These are phyloP conservation scores for Achlya flavicornis DNA, from an alignment of 2,888 invertebrate genomes.

Conservation along the genomic window DNA sequence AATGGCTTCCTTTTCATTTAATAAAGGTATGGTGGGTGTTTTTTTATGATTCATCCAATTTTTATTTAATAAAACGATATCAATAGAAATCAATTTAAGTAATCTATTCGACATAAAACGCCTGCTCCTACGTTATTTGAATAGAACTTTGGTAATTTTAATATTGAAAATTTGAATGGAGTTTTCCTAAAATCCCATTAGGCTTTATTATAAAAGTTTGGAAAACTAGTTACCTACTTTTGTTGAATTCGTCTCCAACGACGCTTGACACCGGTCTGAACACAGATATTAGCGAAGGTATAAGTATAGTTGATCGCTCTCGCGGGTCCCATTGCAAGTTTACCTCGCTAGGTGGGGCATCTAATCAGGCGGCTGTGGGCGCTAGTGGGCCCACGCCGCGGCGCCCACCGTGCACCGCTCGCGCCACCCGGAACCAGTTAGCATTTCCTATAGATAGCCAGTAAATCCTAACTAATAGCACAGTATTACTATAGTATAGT, in stretches of 20 bases:
- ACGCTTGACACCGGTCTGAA: conserved; percentile 59
- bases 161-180: conserved; percentile 29
- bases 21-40: conserved; percentile 37
- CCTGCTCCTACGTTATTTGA: not conserved
- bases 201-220: conserved; percentile 46
- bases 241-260: conserved; percentile 56
- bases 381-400: not conserved
- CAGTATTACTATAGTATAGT: no score
- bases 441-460: no score
- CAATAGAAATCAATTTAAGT: not conserved
- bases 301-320: conserved; percentile 68
- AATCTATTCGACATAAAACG: not conserved
- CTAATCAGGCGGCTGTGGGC: conserved; percentile 37
- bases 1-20: conserved; percentile 54
- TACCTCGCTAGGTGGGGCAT: conserved; percentile 47
- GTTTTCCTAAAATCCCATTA: conserved; percentile 20
- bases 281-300: conserved; percentile 60
- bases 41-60: conserved; percentile 18
- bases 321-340: conserved; percentile 64
- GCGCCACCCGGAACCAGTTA: no score
- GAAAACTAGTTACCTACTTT: conserved; percentile 53
- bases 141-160: conserved; percentile 19
- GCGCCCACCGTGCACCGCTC: not conserved
- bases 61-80: not conserved
- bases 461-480: no score